phyloP scores from a whole-genome alignment of 2,888 invertebrate species.

The Phortica okadai region DNA sequence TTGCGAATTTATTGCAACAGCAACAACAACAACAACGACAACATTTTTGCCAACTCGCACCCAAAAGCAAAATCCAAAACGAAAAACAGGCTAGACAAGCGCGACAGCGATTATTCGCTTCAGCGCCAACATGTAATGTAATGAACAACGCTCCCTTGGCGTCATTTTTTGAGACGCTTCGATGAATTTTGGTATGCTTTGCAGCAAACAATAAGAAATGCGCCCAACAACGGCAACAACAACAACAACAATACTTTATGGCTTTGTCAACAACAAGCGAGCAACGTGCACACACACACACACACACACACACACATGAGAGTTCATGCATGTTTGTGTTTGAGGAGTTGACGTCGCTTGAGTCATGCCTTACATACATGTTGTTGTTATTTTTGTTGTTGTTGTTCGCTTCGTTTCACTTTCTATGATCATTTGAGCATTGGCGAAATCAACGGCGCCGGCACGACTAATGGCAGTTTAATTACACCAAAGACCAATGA shows the following conservation, averaged over 20 bases:
- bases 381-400: no score
- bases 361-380: constrained; percentile 47
- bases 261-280: constrained; percentile 16
- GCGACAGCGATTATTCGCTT: constrained; percentile 48
- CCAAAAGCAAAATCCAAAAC: constrained; percentile 22
- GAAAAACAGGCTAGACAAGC: background rate
- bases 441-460: constrained; percentile 27
- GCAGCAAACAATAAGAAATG: constrained; percentile 22
- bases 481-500: constrained; percentile 49
- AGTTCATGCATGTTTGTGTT: constrained; percentile 25
- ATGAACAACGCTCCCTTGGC: constrained; percentile 4
- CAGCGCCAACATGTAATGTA: constrained; percentile 42
- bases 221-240: constrained; percentile 42
- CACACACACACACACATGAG: constrained; percentile 5
- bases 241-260: constrained; percentile 38
- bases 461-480: constrained; percentile 62
- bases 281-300: background rate
- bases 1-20: background rate
- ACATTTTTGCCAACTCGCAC: constrained; percentile 4
- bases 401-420: constrained; percentile 66
- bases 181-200: constrained; percentile 53
- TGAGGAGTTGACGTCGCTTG: constrained; percentile 48
- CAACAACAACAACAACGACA: background rate
- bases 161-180: constrained; percentile 54
- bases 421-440: constrained; percentile 52